These are phyloP conservation scores for Lepidotrigona ventralis DNA, from an alignment of 1,140 invertebrate species.

Conservation along the genomic window DNA sequence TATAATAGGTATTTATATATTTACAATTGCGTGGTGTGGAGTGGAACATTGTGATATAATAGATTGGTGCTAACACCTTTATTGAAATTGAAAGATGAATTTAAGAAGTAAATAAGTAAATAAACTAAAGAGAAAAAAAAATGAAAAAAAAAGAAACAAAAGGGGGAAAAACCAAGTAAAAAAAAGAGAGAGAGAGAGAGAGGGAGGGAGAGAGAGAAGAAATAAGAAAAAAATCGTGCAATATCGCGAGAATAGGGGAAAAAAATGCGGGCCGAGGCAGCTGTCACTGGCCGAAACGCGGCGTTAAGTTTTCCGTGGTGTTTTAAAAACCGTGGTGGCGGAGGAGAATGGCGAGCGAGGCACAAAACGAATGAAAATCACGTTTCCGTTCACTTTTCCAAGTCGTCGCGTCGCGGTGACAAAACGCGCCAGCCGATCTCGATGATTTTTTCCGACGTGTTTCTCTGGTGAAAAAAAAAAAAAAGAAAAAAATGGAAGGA, in stretches of 20 bases:
- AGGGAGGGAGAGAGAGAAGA: too few relatives aligned
- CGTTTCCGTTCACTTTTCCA: conserved; percentile 52
- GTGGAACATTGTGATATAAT: conserved; percentile 81
- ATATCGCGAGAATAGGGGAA: conserved; percentile 75
- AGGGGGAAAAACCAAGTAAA: not conserved
- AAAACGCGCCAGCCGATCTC: conserved; percentile 3
- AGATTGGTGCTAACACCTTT: conserved; percentile 81
- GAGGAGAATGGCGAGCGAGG: conserved; percentile 25
- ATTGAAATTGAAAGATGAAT: conserved; percentile 79
- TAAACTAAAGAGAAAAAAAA: too few relatives aligned
- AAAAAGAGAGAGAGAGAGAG: not conserved
- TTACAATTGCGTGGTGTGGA: conserved; percentile 80
- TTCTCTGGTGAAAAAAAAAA: too few relatives aligned
- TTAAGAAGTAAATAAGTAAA: conserved; percentile 64
- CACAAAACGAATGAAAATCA: conserved; percentile 46
- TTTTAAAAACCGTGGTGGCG: conserved; percentile 5
- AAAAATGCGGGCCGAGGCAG: conserved; percentile 62
- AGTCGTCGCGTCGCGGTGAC: conserved; percentile 37
- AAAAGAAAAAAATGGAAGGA: not conserved
- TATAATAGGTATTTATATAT: conserved; percentile 79
- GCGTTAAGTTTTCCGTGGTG: conserved; percentile 67
- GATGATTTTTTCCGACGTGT: not conserved
- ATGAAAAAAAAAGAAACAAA: conserved; percentile 38
- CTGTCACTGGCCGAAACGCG: conserved; percentile 69
- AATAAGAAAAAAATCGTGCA: conserved; percentile 69